Evolutionary conservation across 1,140 invertebrate genomes (phyloP), one percentile per base, ranked within the genome.

Genomic region (Acromyrmex heyeri): DNA sequence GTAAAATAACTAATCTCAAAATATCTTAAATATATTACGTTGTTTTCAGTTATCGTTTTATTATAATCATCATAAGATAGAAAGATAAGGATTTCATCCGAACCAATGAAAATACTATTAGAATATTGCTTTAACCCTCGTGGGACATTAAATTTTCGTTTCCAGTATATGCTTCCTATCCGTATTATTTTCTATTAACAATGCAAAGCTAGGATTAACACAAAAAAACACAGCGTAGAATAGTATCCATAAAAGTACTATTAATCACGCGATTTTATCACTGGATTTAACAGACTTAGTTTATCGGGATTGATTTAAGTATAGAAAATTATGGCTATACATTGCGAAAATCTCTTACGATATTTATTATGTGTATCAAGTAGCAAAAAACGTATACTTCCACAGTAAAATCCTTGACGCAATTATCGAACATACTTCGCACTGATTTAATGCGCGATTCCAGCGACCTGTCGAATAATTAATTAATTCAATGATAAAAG

Each of bases 321-420:
- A 14, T 1, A 18, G 18, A 59, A 72, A 83, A 73, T 73, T 61
- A 73, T 30, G n/a, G 8, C 30, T 30, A 38, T 38, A 79, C n/a
- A 38, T 27, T 16, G 67, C 34, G 50, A 27, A 73, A 50, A 50
- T 48, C 55, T 82, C 27, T 24, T 48, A 38, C 18, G n/a, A 72
- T 50, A 83, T 83, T 83, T 75, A 73, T 83, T 61, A n/a, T 61
- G 38, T 62, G 38, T 62, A 83, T n/a, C 48, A 69, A 82, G 79
- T 83, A 83, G 69, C 79, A 44, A 27, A 59, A 59, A 18, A 59
- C 62, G 34, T 61, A 73, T 72, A 82, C 18, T 73, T 73, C 16
- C 78, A 82, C 55, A 73, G 24, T 83, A 50, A 83, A 73, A 62
- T 83, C 69, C 55, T 83, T 83, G 24, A 75, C n/a, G 70, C 69